phyloP scores from a whole-genome alignment of 2,888 invertebrate genomes.

The Eupithecia inturbata region DNA sequence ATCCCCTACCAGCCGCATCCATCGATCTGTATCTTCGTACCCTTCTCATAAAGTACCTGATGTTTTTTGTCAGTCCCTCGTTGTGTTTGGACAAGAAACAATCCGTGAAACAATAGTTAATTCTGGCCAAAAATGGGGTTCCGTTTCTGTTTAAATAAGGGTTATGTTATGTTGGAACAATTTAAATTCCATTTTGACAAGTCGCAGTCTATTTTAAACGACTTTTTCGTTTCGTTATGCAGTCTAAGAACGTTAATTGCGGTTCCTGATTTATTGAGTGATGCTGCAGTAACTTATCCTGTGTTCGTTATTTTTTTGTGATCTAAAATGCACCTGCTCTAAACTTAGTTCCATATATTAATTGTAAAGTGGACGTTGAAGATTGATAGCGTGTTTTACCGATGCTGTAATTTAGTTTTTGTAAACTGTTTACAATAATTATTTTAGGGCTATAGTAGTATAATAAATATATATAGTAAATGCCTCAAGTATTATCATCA shows the following conservation, averaged over 20 bases:
- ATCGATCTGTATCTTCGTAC: conserved; percentile 50
- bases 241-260: conserved; percentile 58
- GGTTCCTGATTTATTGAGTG: conserved; percentile 66
- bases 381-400: conserved; percentile 27
- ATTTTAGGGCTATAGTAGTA: background rate
- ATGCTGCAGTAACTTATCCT: conserved; percentile 45
- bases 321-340: conserved; percentile 41
- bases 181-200: conserved; percentile 74
- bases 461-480: too few relatives aligned
- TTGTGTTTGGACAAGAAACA: conserved; percentile 74
- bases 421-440: background rate
- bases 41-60: conserved; percentile 66
- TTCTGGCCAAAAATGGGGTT: conserved; percentile 49
- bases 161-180: conserved; percentile 60
- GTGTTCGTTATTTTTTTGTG: conserved; percentile 38
- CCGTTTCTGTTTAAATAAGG: conserved; percentile 47
- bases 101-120: conserved; percentile 78
- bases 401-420: conserved; percentile 19
- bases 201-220: conserved; percentile 58
- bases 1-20: conserved; percentile 45
- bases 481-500: background rate
- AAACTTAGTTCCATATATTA: conserved; percentile 25
- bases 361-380: conserved; percentile 16
- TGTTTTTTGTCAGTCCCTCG: conserved; percentile 75
- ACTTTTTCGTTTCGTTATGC: conserved; percentile 50